phyloP scores from a whole-genome alignment of 53 echinoderm and acorn worm genomes.

The Echinarachnius parma region DNA sequence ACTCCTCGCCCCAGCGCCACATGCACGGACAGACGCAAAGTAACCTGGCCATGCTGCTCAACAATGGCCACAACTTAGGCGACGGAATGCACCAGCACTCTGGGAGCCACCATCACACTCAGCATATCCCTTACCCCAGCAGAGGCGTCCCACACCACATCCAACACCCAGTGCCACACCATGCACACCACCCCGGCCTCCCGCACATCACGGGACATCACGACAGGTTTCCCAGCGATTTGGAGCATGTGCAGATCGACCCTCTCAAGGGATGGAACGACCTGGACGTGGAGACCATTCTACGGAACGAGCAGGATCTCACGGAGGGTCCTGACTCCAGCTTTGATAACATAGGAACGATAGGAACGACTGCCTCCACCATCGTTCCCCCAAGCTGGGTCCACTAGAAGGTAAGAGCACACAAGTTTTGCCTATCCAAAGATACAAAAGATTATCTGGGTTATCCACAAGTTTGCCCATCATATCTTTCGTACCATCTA shows the following conservation, averaged over 20 bases:
- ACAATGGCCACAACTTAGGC: slow-evolving; percentile 41
- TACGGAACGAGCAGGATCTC: slow-evolving; percentile 71
- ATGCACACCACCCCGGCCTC: slow-evolving; percentile 17
- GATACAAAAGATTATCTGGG: no score
- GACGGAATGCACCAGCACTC: slow-evolving; percentile 4
- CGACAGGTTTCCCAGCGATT: slow-evolving; percentile 71
- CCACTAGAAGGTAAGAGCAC: slow-evolving; percentile 57
- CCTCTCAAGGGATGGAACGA: slow-evolving; percentile 60
- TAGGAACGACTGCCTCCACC: slow-evolving; percentile 17
- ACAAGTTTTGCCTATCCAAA: neutral
- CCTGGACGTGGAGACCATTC: slow-evolving; percentile 82
- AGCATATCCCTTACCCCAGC: slow-evolving; percentile 28
- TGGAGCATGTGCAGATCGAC: slow-evolving; percentile 79
- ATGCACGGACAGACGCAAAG: neutral
- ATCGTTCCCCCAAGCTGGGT: slow-evolving; percentile 67
- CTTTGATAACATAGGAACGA: slow-evolving; percentile 70
- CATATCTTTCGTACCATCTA: no score
- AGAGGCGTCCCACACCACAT: slow-evolving; percentile 54
- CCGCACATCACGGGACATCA: no score
- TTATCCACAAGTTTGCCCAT: no score
- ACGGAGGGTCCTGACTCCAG: slow-evolving; percentile 84
- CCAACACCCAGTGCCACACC: slow-evolving; percentile 50
- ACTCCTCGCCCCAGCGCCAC: slow-evolving; percentile 42
- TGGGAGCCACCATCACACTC: slow-evolving; percentile 24
- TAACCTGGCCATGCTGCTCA: slow-evolving; percentile 37